Base-by-base conservation (phyloP, 2,113 vertebrate species). In the Scortum barcoo region DNA sequence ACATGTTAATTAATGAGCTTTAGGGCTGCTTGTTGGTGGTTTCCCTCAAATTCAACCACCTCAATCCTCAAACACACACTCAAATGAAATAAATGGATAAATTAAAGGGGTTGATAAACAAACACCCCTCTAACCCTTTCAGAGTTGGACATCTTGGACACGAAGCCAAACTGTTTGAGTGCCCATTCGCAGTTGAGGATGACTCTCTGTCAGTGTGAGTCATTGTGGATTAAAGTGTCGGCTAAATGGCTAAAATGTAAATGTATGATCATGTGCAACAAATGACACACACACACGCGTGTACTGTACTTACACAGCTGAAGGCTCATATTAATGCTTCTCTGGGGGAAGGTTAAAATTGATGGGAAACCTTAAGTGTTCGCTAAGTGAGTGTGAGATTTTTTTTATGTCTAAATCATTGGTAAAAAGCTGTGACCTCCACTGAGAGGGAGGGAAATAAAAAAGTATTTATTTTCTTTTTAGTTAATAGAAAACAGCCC, bases 361-460 rank as follows among this genome's bases (percentile, higher is more conserved):
- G 56, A 85, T 63, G 76, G 46, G 10, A 5, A 62, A 62, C 46
- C 13, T 33, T 2, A 72, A 66, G 58, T 51, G 44, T 33, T 76
- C 6, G 5, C 28, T 28, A 26, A 56, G n/a, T 17, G 72, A 70
- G 56, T n/a, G 48, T 5, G 75, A 24, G n/a, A 53, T 57, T 56
- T 81, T 60, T 74, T 44, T 30, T 72, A 56, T n/a, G 33, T 2
- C 17, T 83, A 33, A 83, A 73, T 73, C 54, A 72, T 50, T 53
- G 33, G 63, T 36, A 68, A 65, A 36, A 63, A 56, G 58, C 19
- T 42, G 24, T 46, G 62, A 80, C 42, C n/a, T 80, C 51, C 36
- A 4, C 19, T 5, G 61, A 63, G 42, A 77, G 16, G 12, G 42
- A 48, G 40, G 19, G 17, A 42, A 76, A 38, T 11, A 22, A n/a